These are phyloP conservation scores for Listrodromus nycthemerus DNA, from an alignment of 2,888 invertebrate genomes.

Conservation along the genomic window DNA sequence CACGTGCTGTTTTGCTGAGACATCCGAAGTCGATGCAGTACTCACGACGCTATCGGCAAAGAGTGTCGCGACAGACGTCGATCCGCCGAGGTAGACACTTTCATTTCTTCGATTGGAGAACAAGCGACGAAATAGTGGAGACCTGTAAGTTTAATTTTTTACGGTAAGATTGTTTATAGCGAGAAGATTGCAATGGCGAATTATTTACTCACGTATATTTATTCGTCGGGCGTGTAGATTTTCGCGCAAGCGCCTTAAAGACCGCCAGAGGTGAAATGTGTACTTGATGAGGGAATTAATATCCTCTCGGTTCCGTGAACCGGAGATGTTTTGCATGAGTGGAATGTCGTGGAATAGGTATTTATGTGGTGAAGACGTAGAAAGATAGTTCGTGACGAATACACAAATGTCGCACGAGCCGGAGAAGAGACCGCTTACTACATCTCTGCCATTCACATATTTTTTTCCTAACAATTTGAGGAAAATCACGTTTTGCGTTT, in stretches of 20 bases:
- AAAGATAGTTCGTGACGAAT: too few relatives aligned
- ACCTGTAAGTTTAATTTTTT: background rate
- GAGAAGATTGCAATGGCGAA: background rate
- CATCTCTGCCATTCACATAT: too few relatives aligned
- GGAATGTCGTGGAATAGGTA: too few relatives aligned
- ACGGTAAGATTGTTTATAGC: slow-evolving; percentile 29
- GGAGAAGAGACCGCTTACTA: too few relatives aligned
- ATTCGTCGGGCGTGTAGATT: slow-evolving; percentile 7
- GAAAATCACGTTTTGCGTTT: too few relatives aligned
- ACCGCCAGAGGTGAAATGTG: background rate
- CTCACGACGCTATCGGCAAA: background rate
- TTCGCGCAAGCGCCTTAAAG: slow-evolving; percentile 7
- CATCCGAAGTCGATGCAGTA: slow-evolving; percentile 19
- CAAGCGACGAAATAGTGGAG: background rate
- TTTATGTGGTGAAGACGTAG: too few relatives aligned
- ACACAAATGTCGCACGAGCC: too few relatives aligned
- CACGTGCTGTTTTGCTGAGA: slow-evolving; percentile 22
- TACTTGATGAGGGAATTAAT: background rate
- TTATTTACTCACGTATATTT: background rate
- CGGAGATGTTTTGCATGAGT: background rate
- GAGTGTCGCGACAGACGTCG: slow-evolving; percentile 4
- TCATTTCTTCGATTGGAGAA: background rate
- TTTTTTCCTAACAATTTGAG: too few relatives aligned
- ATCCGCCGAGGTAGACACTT: background rate
- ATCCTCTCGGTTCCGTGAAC: background rate